Evolutionary conservation across 2,888 invertebrate genomes (phyloP).

Genomic region (Deilephila porcellus): DNA sequence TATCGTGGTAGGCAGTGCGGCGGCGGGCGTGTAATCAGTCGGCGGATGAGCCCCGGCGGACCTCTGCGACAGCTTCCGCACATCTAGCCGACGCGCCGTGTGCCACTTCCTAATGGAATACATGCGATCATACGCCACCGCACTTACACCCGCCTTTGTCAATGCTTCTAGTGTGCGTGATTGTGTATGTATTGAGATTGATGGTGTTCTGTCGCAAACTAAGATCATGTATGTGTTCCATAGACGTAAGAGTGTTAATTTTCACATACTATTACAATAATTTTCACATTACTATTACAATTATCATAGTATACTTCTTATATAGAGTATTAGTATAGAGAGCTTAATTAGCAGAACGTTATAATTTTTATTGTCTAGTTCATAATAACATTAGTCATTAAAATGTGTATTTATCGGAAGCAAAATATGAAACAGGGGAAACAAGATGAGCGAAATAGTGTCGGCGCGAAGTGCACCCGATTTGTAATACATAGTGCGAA

Average conservation of each 20-base stretch:
- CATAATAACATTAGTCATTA: neutral
- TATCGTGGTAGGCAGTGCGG: constrained; percentile 36
- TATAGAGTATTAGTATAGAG: too few relatives aligned
- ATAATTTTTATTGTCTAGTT: too few relatives aligned
- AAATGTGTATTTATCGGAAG: neutral
- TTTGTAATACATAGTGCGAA: constrained; percentile 6
- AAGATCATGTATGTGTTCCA: too few relatives aligned
- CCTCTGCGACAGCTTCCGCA: constrained; percentile 72
- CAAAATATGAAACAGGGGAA: neutral
- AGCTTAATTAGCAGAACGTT: too few relatives aligned
- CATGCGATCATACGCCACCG: constrained; percentile 24
- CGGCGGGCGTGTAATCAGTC: constrained; percentile 58
- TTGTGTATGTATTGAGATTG: neutral
- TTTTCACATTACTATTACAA: too few relatives aligned
- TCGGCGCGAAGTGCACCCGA: neutral
- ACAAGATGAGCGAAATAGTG: neutral
- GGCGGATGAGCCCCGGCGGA: constrained; percentile 36
- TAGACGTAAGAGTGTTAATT: too few relatives aligned
- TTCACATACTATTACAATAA: too few relatives aligned
- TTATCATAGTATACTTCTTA: too few relatives aligned
- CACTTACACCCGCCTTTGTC: constrained; percentile 23
- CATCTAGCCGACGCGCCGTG: constrained; percentile 39
- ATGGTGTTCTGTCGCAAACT: neutral
- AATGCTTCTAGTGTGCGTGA: neutral
- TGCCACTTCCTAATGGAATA: constrained; percentile 48